phyloP scores from a whole-genome alignment of 2,113 vertebrate genomes.

The Orientallactaga bullata region DNA sequence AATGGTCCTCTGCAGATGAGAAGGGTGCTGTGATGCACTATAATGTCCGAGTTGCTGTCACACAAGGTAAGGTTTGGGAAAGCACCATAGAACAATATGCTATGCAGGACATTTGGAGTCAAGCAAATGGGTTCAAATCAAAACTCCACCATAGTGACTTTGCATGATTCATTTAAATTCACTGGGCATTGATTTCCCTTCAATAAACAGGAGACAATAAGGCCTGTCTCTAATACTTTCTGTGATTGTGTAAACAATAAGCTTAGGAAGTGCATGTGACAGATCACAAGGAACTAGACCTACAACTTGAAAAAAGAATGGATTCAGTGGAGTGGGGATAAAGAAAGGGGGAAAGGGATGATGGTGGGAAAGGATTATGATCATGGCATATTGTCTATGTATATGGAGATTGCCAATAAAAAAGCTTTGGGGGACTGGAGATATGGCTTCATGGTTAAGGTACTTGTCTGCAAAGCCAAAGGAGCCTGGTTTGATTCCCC shows the following conservation, averaged over 20 bases:
- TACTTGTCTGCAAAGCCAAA: no score
- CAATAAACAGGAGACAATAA: neutral
- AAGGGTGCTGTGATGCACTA: neutral
- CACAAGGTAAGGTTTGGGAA: neutral
- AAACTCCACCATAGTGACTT: neutral
- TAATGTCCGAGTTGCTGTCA: neutral
- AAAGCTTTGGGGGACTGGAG: no score
- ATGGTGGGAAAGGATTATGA: no score
- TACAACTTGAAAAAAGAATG: no score
- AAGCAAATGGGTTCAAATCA: constrained; percentile 8
- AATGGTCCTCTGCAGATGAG: neutral
- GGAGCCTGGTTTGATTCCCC: no score
- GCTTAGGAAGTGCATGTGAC: no score
- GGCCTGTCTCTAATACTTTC: neutral
- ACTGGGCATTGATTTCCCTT: neutral
- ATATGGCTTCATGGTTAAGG: no score
- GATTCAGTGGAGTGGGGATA: no score
- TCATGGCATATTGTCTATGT: no score
- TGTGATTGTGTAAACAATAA: neutral
- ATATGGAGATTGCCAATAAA: no score
- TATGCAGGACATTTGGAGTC: neutral
- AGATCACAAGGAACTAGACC: neutral
- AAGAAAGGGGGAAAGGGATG: no score
- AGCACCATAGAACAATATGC: neutral
- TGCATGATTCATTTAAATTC: neutral